phyloP scores from a whole-genome alignment of 2,113 vertebrate species.

The Rhegmatorhina hoffmannsi region DNA sequence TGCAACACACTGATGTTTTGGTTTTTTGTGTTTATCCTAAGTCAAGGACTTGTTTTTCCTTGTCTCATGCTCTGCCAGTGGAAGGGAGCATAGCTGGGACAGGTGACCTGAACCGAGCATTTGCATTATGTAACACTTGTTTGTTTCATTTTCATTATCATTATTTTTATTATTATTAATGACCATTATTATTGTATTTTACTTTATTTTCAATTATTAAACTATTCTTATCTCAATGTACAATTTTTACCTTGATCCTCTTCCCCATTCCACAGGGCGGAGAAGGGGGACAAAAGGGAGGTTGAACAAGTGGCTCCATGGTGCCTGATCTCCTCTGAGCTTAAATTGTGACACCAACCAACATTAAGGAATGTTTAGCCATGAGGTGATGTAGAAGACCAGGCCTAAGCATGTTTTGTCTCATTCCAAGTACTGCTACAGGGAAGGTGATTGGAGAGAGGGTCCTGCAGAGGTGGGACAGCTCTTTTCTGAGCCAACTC shows the following conservation, averaged over 20 bases:
- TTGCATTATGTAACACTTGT: neutral
- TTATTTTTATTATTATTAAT: neutral
- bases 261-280: neutral
- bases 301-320: neutral
- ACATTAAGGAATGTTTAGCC: neutral
- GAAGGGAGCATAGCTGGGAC: too few species aligned
- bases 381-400: neutral
- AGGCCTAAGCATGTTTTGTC: neutral
- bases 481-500: neutral
- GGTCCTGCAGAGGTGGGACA: accelerated
- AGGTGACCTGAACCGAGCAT: neutral
- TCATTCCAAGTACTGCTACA: neutral
- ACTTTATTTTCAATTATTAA: neutral
- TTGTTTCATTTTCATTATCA: neutral
- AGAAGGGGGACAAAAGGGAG: neutral
- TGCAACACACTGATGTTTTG: neutral
- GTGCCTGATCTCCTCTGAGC: neutral
- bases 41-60: too few species aligned
- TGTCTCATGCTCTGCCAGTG: too few species aligned
- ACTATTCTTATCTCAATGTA: neutral
- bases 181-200: neutral
- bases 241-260: neutral
- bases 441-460: neutral
- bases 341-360: neutral
- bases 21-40: neutral